These are phyloP conservation scores for Haemorhous mexicanus DNA, from an alignment of 2,113 vertebrate genomes.

Conservation along the genomic window DNA sequence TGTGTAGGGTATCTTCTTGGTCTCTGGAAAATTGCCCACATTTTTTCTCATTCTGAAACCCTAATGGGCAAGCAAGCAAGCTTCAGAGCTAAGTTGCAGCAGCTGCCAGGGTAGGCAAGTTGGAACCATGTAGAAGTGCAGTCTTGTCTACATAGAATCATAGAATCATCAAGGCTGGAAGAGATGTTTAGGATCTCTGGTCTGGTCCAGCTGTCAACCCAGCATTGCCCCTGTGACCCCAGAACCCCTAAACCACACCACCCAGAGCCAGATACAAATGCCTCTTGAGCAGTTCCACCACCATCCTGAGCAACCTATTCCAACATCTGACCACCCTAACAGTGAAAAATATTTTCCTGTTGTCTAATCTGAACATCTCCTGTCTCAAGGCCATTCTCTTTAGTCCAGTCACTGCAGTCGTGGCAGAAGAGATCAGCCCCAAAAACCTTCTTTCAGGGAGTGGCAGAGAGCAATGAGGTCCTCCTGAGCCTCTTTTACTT, in stretches of 20 bases:
- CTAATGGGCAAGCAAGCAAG: not conserved
- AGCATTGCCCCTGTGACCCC: not conserved
- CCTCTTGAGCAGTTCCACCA: not conserved
- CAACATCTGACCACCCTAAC: not conserved
- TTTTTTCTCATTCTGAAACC: not conserved
- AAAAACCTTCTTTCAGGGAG: not conserved
- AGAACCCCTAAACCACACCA: too few relatives aligned
- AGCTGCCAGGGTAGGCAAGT: not conserved
- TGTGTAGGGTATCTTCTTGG: fast-evolving
- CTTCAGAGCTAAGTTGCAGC: not conserved
- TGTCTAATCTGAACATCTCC: not conserved
- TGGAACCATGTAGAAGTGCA: not conserved
- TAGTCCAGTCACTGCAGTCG: not conserved
- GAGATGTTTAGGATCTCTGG: not conserved
- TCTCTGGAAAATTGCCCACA: not conserved
- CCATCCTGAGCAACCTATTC: not conserved
- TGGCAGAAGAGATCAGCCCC: fast-evolving
- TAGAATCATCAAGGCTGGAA: not conserved
- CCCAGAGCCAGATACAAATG: not conserved
- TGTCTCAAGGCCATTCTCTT: not conserved
- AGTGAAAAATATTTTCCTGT: not conserved
- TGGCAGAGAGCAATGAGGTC: not conserved
- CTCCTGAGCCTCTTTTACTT: not conserved
- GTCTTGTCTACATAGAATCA: not conserved
- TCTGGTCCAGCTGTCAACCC: fast-evolving